A percentile compares a stretch with the other conserved stretches of the same genome.
Evolutionary conservation across 2,888 invertebrate genomes (phyloP).

Genomic region (Gortyna flavago): DNA sequence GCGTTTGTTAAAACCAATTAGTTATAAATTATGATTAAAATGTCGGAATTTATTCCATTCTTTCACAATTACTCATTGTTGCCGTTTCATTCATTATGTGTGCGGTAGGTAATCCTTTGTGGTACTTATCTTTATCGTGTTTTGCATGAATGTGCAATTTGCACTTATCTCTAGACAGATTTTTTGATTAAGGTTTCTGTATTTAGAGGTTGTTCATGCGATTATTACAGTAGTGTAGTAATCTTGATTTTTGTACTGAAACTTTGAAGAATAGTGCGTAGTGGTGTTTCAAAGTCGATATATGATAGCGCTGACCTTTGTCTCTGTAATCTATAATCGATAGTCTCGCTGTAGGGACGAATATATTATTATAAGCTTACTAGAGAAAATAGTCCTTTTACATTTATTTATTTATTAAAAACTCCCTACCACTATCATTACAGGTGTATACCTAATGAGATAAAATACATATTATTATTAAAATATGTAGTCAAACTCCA

Average conservation of each 20-base stretch:
- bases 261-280: conserved; percentile 5
- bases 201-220: conserved; percentile 22
- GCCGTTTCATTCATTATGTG: conserved; percentile 40
- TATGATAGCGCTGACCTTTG: conserved; percentile 47
- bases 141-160: conserved; percentile 19
- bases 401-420: too few species aligned
- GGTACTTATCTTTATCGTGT: conserved; percentile 29
- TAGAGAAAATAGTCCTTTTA: conserved; percentile 13
- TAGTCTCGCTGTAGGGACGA: neutral
- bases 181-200: conserved; percentile 23
- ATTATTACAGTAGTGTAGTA: conserved; percentile 14
- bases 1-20: conserved; percentile 49
- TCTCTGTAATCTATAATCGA: conserved; percentile 8
- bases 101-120: conserved; percentile 49
- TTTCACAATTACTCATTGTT: conserved; percentile 56
- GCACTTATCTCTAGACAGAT: conserved; percentile 43
- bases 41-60: conserved; percentile 41
- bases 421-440: too few species aligned
- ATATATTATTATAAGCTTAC: neutral
- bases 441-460: too few species aligned
- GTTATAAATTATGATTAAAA: conserved; percentile 50
- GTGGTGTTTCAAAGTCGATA: conserved; percentile 26
- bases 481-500: neutral
- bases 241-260: conserved; percentile 8
- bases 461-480: too few species aligned